phyloP scores from a whole-genome alignment of 2,797 vertebrate genomes.

The Coluber constrictor region DNA sequence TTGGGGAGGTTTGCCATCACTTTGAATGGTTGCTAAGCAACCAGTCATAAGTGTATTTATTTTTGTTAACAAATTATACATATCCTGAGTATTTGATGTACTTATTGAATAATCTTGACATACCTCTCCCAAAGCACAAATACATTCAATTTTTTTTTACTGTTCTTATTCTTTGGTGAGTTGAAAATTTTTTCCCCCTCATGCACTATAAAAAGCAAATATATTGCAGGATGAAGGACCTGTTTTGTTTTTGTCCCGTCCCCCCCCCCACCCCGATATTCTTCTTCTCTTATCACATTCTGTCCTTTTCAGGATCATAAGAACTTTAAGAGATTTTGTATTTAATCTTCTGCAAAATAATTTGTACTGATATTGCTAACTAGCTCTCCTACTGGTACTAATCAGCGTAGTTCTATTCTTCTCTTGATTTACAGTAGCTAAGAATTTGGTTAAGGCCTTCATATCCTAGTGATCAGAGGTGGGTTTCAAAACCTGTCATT shows the following conservation, averaged over 20 bases:
- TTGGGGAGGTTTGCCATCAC: not conserved
- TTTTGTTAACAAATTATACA: constrained; percentile 32
- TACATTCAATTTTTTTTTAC: constrained; percentile 10
- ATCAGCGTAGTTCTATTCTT: constrained; percentile 39
- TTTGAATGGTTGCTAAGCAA: not conserved
- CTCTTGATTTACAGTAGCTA: constrained; percentile 45
- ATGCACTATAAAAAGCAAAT: constrained; percentile 21
- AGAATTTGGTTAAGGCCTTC: constrained; percentile 28
- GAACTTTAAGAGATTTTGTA: not conserved
- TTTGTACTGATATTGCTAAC: constrained; percentile 4
- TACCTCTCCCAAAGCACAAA: not conserved
- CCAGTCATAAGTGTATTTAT: not conserved
- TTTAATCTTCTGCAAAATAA: constrained; percentile 14
- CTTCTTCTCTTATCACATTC: not conserved
- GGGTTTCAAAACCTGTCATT: too few relatives aligned
- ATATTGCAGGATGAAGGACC: not conserved
- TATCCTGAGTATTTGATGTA: constrained; percentile 19
- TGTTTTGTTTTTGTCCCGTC: constrained; percentile 28
- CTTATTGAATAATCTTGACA: constrained; percentile 1
- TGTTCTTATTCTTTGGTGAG: not conserved
- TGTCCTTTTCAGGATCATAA: constrained; percentile 22
- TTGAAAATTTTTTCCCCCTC: not conserved
- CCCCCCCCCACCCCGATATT: not conserved
- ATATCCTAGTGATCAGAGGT: not conserved
- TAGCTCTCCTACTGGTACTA: constrained; percentile 45